phyloP scores from a whole-genome alignment of 2,797 vertebrate genomes.

The Enteromius anoplus region DNA sequence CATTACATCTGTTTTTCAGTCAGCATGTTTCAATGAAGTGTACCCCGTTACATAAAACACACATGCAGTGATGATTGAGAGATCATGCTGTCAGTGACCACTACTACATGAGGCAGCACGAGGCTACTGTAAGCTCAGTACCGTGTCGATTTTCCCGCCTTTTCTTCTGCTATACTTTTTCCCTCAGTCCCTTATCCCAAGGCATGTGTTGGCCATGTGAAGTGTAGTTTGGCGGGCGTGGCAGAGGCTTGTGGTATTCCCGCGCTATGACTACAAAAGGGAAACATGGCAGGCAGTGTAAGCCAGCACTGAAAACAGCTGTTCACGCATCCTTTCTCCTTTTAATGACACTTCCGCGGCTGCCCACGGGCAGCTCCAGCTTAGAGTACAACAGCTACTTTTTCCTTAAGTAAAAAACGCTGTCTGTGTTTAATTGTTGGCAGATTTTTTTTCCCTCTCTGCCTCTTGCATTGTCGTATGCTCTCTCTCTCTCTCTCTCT shows the following conservation, averaged over 20 bases:
- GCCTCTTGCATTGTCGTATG: neutral
- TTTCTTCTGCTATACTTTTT: neutral
- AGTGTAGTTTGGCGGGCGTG: conserved; percentile 61
- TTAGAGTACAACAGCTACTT: conserved; percentile 74
- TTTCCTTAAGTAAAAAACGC: conserved; percentile 71
- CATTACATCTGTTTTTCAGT: neutral
- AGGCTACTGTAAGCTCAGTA: conserved; percentile 20
- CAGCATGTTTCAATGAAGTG: conserved; percentile 13
- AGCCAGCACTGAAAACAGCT: conserved; percentile 76
- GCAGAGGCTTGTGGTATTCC: conserved; percentile 65
- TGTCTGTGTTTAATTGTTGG: conserved; percentile 78
- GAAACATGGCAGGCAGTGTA: conserved; percentile 71
- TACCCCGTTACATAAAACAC: conserved; percentile 34
- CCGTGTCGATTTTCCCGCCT: neutral
- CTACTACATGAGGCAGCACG: conserved; percentile 19
- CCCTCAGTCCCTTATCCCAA: neutral
- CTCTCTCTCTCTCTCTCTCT: neutral
- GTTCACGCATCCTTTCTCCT: conserved; percentile 78
- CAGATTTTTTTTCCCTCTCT: conserved; percentile 70
- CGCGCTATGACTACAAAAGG: conserved; percentile 64
- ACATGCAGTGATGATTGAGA: conserved; percentile 19
- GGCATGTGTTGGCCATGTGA: conserved; percentile 75
- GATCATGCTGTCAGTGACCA: conserved; percentile 12
- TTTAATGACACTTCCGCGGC: conserved; percentile 77
- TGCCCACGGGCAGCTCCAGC: conserved; percentile 71